Base-by-base conservation (phyloP, 2,888 invertebrate genomes). In the Scaptomyza cyrtandrae region DNA sequence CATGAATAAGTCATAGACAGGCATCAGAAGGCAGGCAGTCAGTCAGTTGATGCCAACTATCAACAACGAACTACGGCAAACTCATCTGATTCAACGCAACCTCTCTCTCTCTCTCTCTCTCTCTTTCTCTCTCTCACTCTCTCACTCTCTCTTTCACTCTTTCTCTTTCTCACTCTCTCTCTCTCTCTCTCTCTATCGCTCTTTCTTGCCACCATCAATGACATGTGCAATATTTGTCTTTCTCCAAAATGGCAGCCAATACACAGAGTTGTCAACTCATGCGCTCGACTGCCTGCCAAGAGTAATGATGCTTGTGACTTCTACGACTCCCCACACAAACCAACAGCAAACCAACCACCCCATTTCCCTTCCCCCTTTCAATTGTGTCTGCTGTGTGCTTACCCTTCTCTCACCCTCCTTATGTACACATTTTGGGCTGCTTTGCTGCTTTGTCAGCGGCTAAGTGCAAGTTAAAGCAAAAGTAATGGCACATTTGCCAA, bases 171-270 rank as follows among this genome's bases (percentile, higher is more conserved):
- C 24, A 11, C 14, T 10, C 5, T 33, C 6, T 3, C n/a, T 9
- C 27, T 2, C 14, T 14, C 24, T 11, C 14, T 10, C 5, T 29
- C 29, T 29, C 5, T 6, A 24, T 2, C 1, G n/a, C 10, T 46
- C 37, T 39, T 41, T 58, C 65, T 58, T 58, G 69, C 74, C 61
- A 45, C 75, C 65, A 57, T 55, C 71, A 79, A 77, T 85, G 86
- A 82, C 81, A 85, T 82, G 82, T 85, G 86, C 80, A 79, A 82
- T 82, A 81, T 81, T 80, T 81, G 85, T 82, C 83, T 85, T 70
- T 75, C 63, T 63, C 52, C 54, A 65, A 67, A 81, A 81, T 78
- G 78, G 75, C 75, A 75, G 78, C 78, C 79, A 84, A 81, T 70
- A 84, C 85, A 76, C 67, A 65, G 71, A 78, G 74, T 82, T 81